Base-by-base conservation (phyloP, 2,888 invertebrate species). In the Nemotelus nigrinus region DNA sequence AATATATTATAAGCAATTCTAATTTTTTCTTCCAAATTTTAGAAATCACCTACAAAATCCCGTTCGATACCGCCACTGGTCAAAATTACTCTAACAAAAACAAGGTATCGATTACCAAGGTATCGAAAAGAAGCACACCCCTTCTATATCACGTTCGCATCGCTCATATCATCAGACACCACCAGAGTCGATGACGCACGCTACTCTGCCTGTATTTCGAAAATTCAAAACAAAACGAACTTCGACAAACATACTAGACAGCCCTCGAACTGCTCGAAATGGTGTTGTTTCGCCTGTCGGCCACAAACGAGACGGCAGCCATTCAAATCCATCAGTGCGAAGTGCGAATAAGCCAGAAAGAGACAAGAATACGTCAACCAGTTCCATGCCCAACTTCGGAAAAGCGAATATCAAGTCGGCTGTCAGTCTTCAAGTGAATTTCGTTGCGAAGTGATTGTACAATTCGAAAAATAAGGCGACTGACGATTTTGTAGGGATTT, bases 221-320 rank as follows among this genome's bases (percentile, higher is more conserved):
- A 72, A 72, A 72, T 72, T 58, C 72, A 72, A 72, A 72, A 72
- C 72, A 72, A 57, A 72, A 72, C 72, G 72, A 58, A 53, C 70
- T 4, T 67, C n/a, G 25, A 7, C 53, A 53, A 53, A 6, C 10
- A 53, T 10, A 25, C 8, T 10, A 6, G 57, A 4, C 25, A 7
- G n/a, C 57, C 57, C 57, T 25, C 25, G 25, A 25, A 25, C 25
- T 25, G 25, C 25, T 25, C 1, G 25, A 25, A 25, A 25, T 25
- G 25, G 25, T 25, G 41, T 72, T 43, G 72, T 72, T 60, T 58
- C 72, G 72, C 10, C 72, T 58, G 6, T 58, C 60, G n/a, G 44
- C 64, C 6, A 25, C 25, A 25, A 25, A 25, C 25, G 25, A 25
- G 25, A 25, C 25, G 25, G 25, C 25, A 25, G 25, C 0, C 25